Conservation (phyloP, 2,797 vertebrate genomes). For the Scleropages formosus region DNA sequence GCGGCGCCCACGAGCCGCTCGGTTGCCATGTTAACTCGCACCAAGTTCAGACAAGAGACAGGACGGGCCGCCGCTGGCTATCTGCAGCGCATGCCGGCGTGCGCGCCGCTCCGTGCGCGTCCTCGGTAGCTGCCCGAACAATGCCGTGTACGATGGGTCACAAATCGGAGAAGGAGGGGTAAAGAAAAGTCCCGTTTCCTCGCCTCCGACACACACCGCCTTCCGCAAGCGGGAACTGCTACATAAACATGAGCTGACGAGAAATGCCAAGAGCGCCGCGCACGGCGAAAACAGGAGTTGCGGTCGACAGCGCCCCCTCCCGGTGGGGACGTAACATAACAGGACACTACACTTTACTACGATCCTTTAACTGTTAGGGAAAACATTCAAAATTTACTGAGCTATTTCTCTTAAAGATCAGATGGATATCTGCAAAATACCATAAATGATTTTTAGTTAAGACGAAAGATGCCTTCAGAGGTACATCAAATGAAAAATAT, state of each 20-base stretch:
- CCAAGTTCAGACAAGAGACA: neutral
- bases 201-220: neutral
- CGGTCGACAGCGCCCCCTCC: neutral
- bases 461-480: too few species aligned
- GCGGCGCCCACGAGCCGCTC: neutral
- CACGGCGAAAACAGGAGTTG: neutral
- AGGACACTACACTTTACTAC: too few species aligned
- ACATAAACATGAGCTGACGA: constrained; percentile 19
- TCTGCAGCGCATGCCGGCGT: constrained; percentile 9
- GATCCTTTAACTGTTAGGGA: too few species aligned
- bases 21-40: neutral
- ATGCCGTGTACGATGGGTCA: neutral
- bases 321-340: neutral
- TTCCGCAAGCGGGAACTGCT: neutral
- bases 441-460: too few species aligned
- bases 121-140: too few species aligned
- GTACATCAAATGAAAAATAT: too few species aligned
- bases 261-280: neutral
- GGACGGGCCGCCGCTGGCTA: neutral
- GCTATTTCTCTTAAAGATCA: too few species aligned
- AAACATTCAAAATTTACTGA: too few species aligned
- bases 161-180: neutral
- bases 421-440: too few species aligned
- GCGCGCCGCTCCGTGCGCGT: too few species aligned
- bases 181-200: neutral